These are phyloP conservation scores for Ictidomys tridecemlineatus DNA, from an alignment of 2,113 vertebrate genomes.

Conservation along the genomic window DNA sequence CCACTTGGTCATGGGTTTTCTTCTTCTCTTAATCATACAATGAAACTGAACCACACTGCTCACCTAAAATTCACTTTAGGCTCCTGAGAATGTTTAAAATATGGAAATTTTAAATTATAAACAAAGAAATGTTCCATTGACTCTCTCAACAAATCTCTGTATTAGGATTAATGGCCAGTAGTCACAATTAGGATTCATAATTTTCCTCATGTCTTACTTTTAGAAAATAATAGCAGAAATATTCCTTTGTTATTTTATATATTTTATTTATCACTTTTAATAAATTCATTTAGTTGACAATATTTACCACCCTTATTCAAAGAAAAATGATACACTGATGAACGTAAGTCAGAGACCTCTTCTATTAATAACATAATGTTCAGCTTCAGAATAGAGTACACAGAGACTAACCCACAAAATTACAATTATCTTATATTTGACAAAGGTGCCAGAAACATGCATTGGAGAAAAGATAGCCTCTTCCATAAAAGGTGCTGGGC, in stretches of 20 bases:
- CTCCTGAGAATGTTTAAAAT: not conserved
- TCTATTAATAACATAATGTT: not conserved
- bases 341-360: not conserved
- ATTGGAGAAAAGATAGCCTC: too few species aligned
- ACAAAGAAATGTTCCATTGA: slow-evolving; percentile 32
- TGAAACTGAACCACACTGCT: not conserved
- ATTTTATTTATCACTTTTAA: not conserved
- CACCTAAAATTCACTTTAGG: slow-evolving; percentile 63
- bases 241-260: not conserved
- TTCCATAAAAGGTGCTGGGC: too few species aligned
- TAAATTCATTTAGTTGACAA: not conserved
- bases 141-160: slow-evolving; percentile 1
- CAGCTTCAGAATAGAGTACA: not conserved
- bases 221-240: slow-evolving; percentile 20
- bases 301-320: not conserved
- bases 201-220: not conserved
- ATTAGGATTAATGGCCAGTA: not conserved
- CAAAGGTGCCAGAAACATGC: too few species aligned
- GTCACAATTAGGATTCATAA: not conserved
- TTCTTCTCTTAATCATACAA: slow-evolving; percentile 38
- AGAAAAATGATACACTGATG: not conserved
- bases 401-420: too few species aligned
- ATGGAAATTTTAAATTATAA: not conserved
- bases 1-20: not conserved
- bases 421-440: too few species aligned